Conservation (phyloP, 2,888 invertebrate genomes). For the Lithophane leautieri region DNA sequence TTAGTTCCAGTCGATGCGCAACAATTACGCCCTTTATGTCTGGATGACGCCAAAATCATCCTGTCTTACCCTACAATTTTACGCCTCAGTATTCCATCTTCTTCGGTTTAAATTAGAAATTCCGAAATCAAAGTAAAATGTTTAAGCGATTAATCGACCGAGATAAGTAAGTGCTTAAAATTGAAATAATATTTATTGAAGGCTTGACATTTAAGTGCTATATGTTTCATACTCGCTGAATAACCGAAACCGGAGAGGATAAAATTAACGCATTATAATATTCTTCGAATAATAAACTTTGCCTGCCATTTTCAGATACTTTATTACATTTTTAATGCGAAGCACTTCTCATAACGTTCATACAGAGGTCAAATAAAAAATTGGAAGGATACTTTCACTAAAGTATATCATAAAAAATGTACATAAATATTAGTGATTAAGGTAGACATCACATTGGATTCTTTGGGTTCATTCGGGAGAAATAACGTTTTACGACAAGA, state of each 20-base stretch:
- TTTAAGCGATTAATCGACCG: conserved; percentile 67
- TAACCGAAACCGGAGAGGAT: conserved; percentile 35
- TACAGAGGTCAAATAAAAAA: conserved; percentile 67
- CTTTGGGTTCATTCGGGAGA: conserved; percentile 75
- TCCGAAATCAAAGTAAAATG: conserved; percentile 72
- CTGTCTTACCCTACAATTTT: conserved; percentile 86
- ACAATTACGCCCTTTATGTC: conserved; percentile 89
- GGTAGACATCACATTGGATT: conserved; percentile 80
- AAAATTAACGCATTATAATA: conserved; percentile 59
- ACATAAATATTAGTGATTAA: conserved; percentile 88
- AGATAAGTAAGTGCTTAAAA: conserved; percentile 50
- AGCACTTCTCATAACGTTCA: conserved; percentile 69
- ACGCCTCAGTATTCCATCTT: conserved; percentile 85
- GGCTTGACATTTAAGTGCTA: conserved; percentile 32
- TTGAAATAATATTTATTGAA: conserved; percentile 52
- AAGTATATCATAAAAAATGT: conserved; percentile 81
- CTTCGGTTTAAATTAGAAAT: conserved; percentile 83
- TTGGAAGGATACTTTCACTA: conserved; percentile 82
- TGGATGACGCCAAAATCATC: conserved; percentile 90
- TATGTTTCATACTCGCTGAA: conserved; percentile 34
- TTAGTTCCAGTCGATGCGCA: conserved; percentile 90
- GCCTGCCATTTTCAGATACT: conserved; percentile 57
- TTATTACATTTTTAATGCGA: conserved; percentile 67
- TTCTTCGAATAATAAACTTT: conserved; percentile 62
- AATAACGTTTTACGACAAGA: conserved; percentile 81